Evolutionary conservation across 2,797 vertebrate genomes (phyloP), one percentile per base, ranked within the genome.

Genomic region (Sebastes matsubarae): DNA sequence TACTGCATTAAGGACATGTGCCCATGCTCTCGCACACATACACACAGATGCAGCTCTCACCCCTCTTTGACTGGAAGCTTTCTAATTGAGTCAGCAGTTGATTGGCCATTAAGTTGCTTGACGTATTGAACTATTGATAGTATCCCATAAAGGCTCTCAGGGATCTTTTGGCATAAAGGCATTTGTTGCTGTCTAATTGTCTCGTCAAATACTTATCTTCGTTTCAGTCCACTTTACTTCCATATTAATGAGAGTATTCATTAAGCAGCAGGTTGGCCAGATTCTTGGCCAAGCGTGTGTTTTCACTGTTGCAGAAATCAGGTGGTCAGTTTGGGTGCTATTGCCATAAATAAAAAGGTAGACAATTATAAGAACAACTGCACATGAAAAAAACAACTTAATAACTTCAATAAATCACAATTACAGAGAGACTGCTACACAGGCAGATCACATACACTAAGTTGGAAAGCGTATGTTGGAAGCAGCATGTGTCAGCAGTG

Each of bases 81-180:
- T 82, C 50, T 80, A 77, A 91, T 83, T 69, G 73, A 89, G 66
- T 91, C 80, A 83, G 79, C 74, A 77, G 67, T 66, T 88, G 75
- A 93, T 87, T 85, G 85, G 52, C 70, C 67, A 72, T 81, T 84
- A 84, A 74, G 76, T 63, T 36, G 57, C 80, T 70, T 27, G 74
- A 81, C 25, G 5, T 68, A 65, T 30, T 75, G 32, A 79, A 52
- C 57, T 87, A 80, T 91, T 83, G 72, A 82, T 82, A 55, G 50
- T 20, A 32, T 68, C 32, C 24, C 55, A 67, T 57, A 67, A 84
- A 79, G 16, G 30, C 75, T 86, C 60, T 67, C n/a, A 25, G 16
- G 76, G 55, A 79, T 82, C 14, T 68, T 79, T 84, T 69, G 25
- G 34, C 14, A 6, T 6, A 20, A 27, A 73, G 12, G 12, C 34